Evolutionary conservation across 1,140 invertebrate species (phyloP), one percentile per base, ranked within the genome.

Genomic region (Papilio dardanus): DNA sequence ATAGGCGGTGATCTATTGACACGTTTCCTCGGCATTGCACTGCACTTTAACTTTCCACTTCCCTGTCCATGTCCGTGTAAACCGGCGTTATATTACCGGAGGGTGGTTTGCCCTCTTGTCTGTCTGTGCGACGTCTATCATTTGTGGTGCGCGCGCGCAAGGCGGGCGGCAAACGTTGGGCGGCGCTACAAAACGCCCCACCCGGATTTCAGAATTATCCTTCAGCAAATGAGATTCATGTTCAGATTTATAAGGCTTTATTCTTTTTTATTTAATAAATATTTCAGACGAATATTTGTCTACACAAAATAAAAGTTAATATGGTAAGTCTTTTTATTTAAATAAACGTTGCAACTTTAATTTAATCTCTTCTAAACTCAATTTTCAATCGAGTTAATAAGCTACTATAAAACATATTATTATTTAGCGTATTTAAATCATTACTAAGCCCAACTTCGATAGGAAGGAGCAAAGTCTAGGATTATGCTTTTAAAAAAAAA

Each of bases 111-210:
- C 76, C 82, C 78, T 80, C 76, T 79, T 82, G 79, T 77, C 77
- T 79, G 75, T 66, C 71, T 33, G 66, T 81, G 74, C 82, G 83
- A 83, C 83, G 80, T 78, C 83, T 84, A 74, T 78, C 82, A 84
- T 90, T 79, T 87, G 83, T 83, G 71, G 78, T 83, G 89, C 84
- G 89, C 76, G 21, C 3, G 82, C 81, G 86, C 87, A 90, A 86
- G 90, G 88, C 89, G 90, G 90, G 89, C 88, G 87, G 83, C 68
- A n/a, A 16, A 42, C 30, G 54, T 80, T 89, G 88, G 90, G 90
- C 90, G 90, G 88, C 82, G 86, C 88, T 74, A 80, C 40, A 30
- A 31, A 35, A 77, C 79, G 88, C 89, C 86, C 89, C 90, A 81
- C 90, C 90, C 85, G 80, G 65, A 46, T 77, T 86, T 80, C 85